A percentile compares a stretch with the other conserved stretches of the same genome.
phyloP scores from a whole-genome alignment of 2,888 invertebrate genomes.

The Sarcophaga carnaria region DNA sequence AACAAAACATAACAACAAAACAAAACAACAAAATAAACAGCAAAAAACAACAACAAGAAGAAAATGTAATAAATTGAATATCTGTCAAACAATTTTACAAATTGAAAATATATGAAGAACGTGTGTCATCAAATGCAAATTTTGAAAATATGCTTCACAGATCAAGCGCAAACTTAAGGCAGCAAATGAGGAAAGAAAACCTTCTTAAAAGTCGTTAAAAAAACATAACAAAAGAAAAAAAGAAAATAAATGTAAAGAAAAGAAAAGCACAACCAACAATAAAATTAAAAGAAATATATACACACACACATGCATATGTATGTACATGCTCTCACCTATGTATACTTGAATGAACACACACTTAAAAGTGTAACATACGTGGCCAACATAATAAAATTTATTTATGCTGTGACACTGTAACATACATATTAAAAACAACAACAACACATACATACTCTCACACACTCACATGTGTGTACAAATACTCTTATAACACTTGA shows the following conservation, averaged over 20 bases:
- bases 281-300: background rate
- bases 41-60: background rate
- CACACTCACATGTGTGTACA: background rate
- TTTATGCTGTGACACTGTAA: conserved; percentile 24
- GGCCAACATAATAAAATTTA: conserved; percentile 63
- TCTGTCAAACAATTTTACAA: background rate
- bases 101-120: background rate
- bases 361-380: conserved; percentile 62
- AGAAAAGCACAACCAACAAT: too few relatives aligned
- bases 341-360: conserved; percentile 15
- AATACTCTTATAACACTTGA: background rate
- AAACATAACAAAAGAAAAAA: background rate
- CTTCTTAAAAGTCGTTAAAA: conserved; percentile 17
- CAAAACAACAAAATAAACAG: too few relatives aligned
- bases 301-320: conserved; percentile 14
- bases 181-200: background rate
- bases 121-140: conserved; percentile 16
- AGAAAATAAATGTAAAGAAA: too few relatives aligned
- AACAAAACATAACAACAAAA: too few relatives aligned
- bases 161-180: background rate
- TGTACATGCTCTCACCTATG: background rate
- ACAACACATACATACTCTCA: background rate
- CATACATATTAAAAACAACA: conserved; percentile 4
- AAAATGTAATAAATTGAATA: background rate
- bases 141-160: conserved; percentile 19